Conservation (phyloP, 2,113 vertebrate genomes). For the Indri indri region DNA sequence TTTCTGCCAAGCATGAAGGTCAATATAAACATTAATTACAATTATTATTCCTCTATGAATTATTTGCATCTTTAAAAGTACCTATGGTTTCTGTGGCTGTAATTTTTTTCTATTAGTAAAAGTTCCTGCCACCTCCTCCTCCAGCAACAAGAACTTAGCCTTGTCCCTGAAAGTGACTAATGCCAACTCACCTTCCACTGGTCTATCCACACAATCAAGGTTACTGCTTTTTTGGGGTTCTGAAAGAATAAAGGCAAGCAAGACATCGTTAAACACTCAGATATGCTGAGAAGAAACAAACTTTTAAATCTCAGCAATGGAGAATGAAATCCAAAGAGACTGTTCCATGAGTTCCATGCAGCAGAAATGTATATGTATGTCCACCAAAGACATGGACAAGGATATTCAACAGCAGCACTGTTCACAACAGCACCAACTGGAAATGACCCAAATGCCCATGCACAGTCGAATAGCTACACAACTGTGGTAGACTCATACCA, state of each 20-base stretch:
- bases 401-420: rapidly evolving
- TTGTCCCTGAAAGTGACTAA: not conserved
- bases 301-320: not conserved
- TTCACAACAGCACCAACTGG: not conserved
- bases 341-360: rapidly evolving
- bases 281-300: not conserved
- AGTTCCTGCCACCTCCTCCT: not conserved
- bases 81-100: rapidly evolving
- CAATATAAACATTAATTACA: not conserved
- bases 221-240: not conserved
- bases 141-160: not conserved
- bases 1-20: not conserved
- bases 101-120: not conserved
- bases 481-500: rapidly evolving
- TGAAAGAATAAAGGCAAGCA: slow-evolving; percentile 25
- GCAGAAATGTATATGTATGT: rapidly evolving
- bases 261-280: not conserved
- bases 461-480: rapidly evolving
- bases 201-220: slow-evolving; percentile 35
- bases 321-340: not conserved
- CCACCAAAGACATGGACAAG: not conserved
- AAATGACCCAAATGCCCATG: not conserved
- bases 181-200: slow-evolving; percentile 54
- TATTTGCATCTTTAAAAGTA: not conserved
- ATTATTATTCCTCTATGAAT: not conserved